phyloP scores from a whole-genome alignment of 2,113 vertebrate genomes.

The Bubo blakistoni region DNA sequence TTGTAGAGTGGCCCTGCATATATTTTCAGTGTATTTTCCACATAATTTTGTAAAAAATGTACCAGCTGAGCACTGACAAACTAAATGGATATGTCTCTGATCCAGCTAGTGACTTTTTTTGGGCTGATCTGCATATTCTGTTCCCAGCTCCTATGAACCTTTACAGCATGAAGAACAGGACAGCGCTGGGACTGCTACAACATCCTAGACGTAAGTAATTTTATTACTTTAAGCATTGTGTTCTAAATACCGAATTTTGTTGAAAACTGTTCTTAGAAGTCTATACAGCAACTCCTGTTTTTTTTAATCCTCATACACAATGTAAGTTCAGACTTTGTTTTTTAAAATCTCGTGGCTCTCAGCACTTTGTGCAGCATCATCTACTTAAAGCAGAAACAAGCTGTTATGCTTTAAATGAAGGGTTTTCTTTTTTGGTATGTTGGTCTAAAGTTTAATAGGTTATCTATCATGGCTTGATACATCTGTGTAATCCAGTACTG shows the following conservation, averaged over 20 bases:
- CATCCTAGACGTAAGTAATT: neutral
- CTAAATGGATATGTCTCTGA: neutral
- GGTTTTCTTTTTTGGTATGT: accelerated
- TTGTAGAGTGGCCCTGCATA: neutral
- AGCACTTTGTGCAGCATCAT: no score
- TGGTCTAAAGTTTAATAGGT: neutral
- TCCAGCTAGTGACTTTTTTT: neutral
- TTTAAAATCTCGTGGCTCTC: neutral
- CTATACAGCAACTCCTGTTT: neutral
- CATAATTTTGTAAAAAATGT: neutral
- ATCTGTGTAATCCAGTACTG: no score
- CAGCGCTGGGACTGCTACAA: neutral
- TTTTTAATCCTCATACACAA: neutral
- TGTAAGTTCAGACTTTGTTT: neutral
- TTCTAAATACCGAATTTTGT: neutral
- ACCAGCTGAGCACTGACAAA: neutral
- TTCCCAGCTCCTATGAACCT: neutral
- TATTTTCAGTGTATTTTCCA: neutral
- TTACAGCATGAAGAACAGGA: neutral
- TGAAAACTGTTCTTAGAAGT: neutral
- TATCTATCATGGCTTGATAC: accelerated
- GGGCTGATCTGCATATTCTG: neutral
- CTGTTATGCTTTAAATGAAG: neutral
- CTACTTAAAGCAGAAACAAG: neutral
- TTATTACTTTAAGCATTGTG: neutral